Evolutionary conservation across 2,797 vertebrate species (phyloP).

Genomic region (Pelodytes ibericus): DNA sequence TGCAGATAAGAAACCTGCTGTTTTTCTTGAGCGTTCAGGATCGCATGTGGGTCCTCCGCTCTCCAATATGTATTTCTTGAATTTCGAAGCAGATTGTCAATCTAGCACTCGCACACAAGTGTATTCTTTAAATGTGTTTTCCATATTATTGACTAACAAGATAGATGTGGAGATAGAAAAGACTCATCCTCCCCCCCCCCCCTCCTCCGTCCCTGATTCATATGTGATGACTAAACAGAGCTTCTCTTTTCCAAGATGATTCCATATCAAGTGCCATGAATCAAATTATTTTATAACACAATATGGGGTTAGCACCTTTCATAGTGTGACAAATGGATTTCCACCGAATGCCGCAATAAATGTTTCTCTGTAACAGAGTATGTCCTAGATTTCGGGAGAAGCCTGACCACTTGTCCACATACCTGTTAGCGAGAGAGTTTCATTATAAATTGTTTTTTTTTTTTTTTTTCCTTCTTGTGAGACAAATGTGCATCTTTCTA

Average conservation of each 20-base stretch:
- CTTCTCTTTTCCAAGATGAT: conserved; percentile 50
- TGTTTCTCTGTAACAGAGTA: conserved; percentile 44
- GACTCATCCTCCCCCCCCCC: conserved; percentile 22
- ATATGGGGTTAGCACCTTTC: conserved; percentile 61
- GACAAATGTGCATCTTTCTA: conserved; percentile 24
- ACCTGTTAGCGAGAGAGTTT: conserved; percentile 45
- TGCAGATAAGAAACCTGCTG: background rate
- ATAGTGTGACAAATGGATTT: conserved; percentile 46
- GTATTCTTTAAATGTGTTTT: background rate
- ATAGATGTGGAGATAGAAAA: conserved; percentile 26
- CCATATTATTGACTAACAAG: conserved; percentile 21
- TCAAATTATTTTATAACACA: conserved; percentile 66
- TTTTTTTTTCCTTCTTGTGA: too few relatives aligned
- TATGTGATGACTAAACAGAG: conserved; percentile 56
- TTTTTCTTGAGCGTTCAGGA: background rate
- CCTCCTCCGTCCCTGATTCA: conserved; percentile 25
- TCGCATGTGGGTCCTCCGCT: background rate
- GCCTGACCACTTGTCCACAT: conserved; percentile 52
- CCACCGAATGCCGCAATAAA: conserved; percentile 58
- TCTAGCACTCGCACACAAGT: background rate
- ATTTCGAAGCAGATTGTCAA: conserved; percentile 8
- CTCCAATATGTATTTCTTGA: conserved; percentile 4
- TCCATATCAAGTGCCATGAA: conserved; percentile 60
- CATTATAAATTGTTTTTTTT: conserved; percentile 50
- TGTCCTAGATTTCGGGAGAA: conserved; percentile 29